A percentile compares a stretch with the other conserved stretches of the same genome.
These are phyloP conservation scores for Nebria salina DNA, from an alignment of 2,888 invertebrate species.

Conservation along the genomic window DNA sequence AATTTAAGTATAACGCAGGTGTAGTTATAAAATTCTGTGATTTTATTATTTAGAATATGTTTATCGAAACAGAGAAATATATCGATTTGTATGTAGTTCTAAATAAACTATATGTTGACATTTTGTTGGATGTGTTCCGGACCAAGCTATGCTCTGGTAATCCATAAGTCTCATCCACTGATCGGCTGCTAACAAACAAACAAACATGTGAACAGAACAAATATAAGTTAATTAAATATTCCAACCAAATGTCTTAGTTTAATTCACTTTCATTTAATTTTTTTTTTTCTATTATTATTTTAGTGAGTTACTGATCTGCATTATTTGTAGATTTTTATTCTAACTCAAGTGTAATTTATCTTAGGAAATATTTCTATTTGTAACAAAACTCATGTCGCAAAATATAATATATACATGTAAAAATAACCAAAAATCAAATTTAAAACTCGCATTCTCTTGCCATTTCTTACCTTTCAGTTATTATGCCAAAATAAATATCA, in stretches of 20 bases:
- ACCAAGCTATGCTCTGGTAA: slow-evolving; percentile 27
- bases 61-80: slow-evolving; percentile 27
- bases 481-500: slow-evolving; percentile 35
- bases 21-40: slow-evolving; percentile 51
- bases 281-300: slow-evolving; percentile 28
- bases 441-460: not conserved
- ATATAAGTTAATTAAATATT: slow-evolving; percentile 38
- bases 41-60: slow-evolving; percentile 49
- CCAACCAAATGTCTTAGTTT: slow-evolving; percentile 43
- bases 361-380: slow-evolving; percentile 43
- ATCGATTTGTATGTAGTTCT: slow-evolving; percentile 30
- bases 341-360: slow-evolving; percentile 39
- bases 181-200: slow-evolving; percentile 22
- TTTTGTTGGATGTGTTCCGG: slow-evolving; percentile 39
- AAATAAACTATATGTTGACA: slow-evolving; percentile 35
- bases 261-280: slow-evolving; percentile 30
- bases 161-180: slow-evolving; percentile 16
- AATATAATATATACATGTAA: slow-evolving; percentile 33
- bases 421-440: not conserved
- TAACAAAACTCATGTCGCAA: slow-evolving; percentile 43
- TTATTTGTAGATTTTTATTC: slow-evolving; percentile 41
- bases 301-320: slow-evolving; percentile 34
- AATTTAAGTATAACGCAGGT: slow-evolving; percentile 47
- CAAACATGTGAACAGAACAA: slow-evolving; percentile 41
- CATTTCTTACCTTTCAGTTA: not conserved